phyloP scores from a whole-genome alignment of 2,888 invertebrate species.

The Euzetes globulus region DNA sequence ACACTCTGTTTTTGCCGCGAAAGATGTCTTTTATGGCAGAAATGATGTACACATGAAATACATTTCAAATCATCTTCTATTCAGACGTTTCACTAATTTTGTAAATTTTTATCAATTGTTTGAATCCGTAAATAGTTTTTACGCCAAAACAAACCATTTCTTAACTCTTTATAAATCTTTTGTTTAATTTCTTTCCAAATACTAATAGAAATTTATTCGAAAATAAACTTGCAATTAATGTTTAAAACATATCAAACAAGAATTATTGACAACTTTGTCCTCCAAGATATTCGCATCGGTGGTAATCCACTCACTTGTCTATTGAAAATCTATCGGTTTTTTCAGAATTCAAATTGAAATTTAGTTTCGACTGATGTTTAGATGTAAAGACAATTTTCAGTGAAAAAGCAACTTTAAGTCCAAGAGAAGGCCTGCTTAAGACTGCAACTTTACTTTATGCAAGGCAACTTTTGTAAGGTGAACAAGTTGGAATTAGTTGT shows the following conservation, averaged over 20 bases:
- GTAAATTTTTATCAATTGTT: background rate
- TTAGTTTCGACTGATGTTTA: no score
- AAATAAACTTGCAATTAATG: background rate
- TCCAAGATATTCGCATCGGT: background rate
- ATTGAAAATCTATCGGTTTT: no score
- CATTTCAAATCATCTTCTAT: background rate
- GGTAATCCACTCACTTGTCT: no score
- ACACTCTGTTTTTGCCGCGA: conserved; percentile 89
- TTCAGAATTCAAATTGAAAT: no score
- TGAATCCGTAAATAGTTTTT: background rate
- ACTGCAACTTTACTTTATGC: no score
- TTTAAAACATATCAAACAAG: background rate
- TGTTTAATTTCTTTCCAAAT: no score
- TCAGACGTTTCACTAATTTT: background rate
- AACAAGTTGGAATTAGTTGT: no score
- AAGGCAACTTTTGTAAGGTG: no score
- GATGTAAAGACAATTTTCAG: no score
- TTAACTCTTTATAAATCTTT: background rate
- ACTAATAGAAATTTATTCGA: background rate
- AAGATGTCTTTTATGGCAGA: conserved; percentile 97
- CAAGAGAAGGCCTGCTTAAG: no score
- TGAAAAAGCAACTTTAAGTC: no score
- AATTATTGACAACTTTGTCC: background rate
- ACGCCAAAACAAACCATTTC: background rate
- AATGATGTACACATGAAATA: conserved; percentile 78